Percentiles rank a stretch among this genome's conserved stretches.
phyloP scores from a whole-genome alignment of 2,888 invertebrate species.

The Drosophila anomalata region DNA sequence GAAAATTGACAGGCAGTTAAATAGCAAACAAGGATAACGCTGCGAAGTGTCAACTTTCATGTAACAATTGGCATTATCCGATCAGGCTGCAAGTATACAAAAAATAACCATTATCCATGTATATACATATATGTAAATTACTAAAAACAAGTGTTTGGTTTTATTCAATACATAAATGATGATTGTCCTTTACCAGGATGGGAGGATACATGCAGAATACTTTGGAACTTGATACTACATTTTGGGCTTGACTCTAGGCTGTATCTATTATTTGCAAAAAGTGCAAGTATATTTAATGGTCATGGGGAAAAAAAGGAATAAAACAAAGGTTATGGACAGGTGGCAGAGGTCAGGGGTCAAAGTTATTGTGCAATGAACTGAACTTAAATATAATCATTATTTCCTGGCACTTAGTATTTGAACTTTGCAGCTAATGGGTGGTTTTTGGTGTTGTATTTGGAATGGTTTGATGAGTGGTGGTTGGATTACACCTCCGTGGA shows the following conservation, averaged over 20 bases:
- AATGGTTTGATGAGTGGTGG: conserved; percentile 2
- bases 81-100: conserved; percentile 47
- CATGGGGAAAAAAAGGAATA: conserved; percentile 10
- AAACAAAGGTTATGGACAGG: conserved; percentile 45
- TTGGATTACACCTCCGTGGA: conserved; percentile 83
- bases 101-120: conserved; percentile 10
- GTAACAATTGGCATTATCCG: conserved; percentile 82
- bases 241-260: background rate
- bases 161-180: conserved; percentile 46
- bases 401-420: conserved; percentile 67
- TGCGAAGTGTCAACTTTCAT: conserved; percentile 72
- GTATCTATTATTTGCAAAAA: background rate
- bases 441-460: conserved; percentile 3
- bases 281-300: conserved; percentile 50
- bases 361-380: conserved; percentile 29
- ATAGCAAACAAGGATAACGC: conserved; percentile 37
- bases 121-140: conserved; percentile 31
- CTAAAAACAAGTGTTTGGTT: conserved; percentile 53
- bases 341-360: conserved; percentile 27
- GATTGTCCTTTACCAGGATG: conserved; percentile 33
- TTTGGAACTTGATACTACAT: background rate
- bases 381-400: conserved; percentile 44
- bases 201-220: conserved; percentile 25
- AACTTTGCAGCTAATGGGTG: conserved; percentile 68
- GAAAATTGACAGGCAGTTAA: conserved; percentile 62